Percentiles rank a stretch among this genome's conserved stretches.
These are phyloP conservation scores for Nyctalus aviator DNA, from an alignment of 2,797 vertebrate species.

Conservation along the genomic window DNA sequence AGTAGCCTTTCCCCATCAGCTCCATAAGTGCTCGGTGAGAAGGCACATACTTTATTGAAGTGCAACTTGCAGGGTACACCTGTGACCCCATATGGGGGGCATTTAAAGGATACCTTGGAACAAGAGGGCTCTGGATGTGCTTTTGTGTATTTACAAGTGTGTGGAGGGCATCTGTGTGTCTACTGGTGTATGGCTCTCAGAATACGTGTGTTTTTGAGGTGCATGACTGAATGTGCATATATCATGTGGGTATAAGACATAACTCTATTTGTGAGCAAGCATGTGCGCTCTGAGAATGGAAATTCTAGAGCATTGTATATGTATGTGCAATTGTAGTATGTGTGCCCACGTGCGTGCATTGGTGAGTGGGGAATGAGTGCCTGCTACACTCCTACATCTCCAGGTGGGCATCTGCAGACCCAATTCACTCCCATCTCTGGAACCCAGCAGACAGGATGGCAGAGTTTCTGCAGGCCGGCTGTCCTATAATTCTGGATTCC, in stretches of 20 bases:
- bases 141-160: constrained; percentile 17
- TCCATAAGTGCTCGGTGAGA: not conserved
- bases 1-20: not conserved
- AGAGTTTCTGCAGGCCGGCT: constrained; percentile 16
- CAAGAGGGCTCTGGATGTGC: not conserved
- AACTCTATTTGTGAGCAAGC: constrained; percentile 1
- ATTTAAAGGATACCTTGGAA: constrained; percentile 20
- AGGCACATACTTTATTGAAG: constrained; percentile 65
- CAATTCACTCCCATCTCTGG: not conserved
- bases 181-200: not conserved
- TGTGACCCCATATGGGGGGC: not conserved
- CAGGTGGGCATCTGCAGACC: not conserved
- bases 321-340: not conserved
- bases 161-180: not conserved
- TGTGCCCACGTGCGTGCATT: not conserved
- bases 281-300: not conserved
- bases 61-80: constrained; percentile 23
- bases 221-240: not conserved
- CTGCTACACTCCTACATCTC: not conserved
- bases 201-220: not conserved
- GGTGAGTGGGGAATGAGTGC: not conserved
- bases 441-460: not conserved
- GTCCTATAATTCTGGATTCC: constrained; percentile 30
- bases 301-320: constrained; percentile 17
- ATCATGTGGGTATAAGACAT: not conserved